Base-by-base conservation (phyloP, 2,797 vertebrate genomes). In the Enteromius anoplus region DNA sequence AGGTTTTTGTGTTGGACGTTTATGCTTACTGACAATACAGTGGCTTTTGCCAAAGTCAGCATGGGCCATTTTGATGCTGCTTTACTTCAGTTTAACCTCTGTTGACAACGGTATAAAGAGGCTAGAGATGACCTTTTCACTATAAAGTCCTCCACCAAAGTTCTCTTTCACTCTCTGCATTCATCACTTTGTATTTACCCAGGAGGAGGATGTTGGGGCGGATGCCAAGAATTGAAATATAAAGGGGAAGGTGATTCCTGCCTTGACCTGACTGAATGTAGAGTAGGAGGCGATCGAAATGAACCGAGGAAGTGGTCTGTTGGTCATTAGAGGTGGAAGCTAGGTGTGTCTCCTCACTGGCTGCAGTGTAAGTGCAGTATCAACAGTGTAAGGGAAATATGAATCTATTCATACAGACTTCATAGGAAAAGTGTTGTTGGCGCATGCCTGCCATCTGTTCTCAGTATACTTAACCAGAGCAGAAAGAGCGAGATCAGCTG, bases 361-460 rank as follows among this genome's bases (percentile, higher is more conserved):
- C 73, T 66, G 65, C 64, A 75, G 53, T 76, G 21, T 70, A 78
- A 76, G 15, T 47, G 49, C 78, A 80, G 40, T 62, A 32, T 77
- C 51, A 86, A 60, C 69, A 45, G 42, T 83, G 77, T 70, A 77
- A 49, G 51, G 68, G 81, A 81, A 84, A 84, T 80, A 66, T 68
- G 79, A 85, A 9, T 15, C 29, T 75, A 62, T 75, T 84, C 78
- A 68, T 70, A 49, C 64, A 81, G 40, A 29, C 32, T 21, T 55
- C 64, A 37, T 77, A 81, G 78, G 72, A 81, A 76, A 69, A 80
- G 14, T 9, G 70, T 76, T 70, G 73, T 77, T 76, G 40, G 37
- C 21, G 34, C 53, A 40, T 58, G 51, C 51, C 64, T 76, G 64
- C 53, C 40, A 71, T 51, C 42, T 70, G 40, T 64, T 72, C 15